Evolutionary conservation across 2,113 vertebrate species (phyloP), one percentile per base, ranked within the genome.

Genomic region (Willisornis vidua): DNA sequence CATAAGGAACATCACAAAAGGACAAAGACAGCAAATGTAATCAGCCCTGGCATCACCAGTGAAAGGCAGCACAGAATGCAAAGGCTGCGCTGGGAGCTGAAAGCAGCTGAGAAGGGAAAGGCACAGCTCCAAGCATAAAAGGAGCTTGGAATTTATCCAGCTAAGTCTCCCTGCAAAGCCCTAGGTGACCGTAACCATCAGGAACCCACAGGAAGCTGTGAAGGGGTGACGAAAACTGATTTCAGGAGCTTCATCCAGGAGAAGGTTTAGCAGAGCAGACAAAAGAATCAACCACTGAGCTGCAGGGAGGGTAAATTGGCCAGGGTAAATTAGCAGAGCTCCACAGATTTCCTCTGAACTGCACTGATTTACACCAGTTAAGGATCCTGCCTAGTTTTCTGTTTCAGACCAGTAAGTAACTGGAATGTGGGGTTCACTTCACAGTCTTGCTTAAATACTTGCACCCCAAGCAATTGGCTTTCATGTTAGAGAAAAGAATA

Each of bases 1-100:
- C 94, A 72, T 72, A 78, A 95, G 93, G 84, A 95, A 95, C 61
- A 91, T 89, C 2, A 24, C 61, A 89, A 91, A 91, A 94, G 70
- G 93, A 96, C 95, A 94, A 96, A 96, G 95, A 74, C 65, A 90
- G 94, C 76, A 89, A 92, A 95, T 57, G 76, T 67, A 94, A 92
- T 93, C 93, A 93, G 91, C 86, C 83, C 93, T 81, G 73, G 92
- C 89, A 88, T 59, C 90, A 77, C 39, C 61, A 3, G 22, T 57
- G 89, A 82, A 70, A 90, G 76, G 68, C 86, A 81, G 73, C n/a
- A 67, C 70, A 81, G 80, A 95, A 94, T 23, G 76, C 65, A 89
- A 68, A 79, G 58, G 80, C 86, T 94, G 91, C n/a, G 24, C 0
- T 73, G 77, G 77, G 77, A 94, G 83, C 63, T 88, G 73, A 90